phyloP scores from a whole-genome alignment of 2,888 invertebrate genomes.

The Drosophila birchii region DNA sequence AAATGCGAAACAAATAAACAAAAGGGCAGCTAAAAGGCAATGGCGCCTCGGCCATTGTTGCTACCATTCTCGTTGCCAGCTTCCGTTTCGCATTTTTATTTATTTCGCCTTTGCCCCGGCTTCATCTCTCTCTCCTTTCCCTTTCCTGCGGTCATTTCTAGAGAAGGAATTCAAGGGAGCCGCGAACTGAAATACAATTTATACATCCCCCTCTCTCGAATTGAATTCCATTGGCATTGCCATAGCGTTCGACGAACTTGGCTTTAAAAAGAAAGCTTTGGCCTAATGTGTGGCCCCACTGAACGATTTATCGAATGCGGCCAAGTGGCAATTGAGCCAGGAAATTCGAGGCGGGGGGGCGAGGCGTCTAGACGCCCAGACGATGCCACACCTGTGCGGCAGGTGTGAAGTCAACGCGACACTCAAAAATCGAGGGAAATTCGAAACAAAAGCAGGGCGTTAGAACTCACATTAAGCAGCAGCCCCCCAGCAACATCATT shows the following conservation, averaged over 20 bases:
- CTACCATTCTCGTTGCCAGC: constrained; percentile 42
- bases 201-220: constrained; percentile 56
- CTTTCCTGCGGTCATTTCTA: constrained; percentile 11
- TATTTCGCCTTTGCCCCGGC: constrained; percentile 26
- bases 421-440: constrained; percentile 19
- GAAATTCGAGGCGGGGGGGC: background rate
- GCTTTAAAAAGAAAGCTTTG: constrained; percentile 27
- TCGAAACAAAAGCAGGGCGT: constrained; percentile 12
- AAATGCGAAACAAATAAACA: constrained; percentile 70
- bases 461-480: background rate
- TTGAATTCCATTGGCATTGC: constrained; percentile 65
- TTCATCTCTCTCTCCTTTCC: constrained; percentile 3
- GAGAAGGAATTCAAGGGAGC: constrained; percentile 15
- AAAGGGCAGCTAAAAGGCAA: constrained; percentile 59
- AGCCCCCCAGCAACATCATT: constrained; percentile 16
- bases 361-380: constrained; percentile 66
- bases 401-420: constrained; percentile 33
- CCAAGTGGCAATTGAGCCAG: constrained; percentile 38
- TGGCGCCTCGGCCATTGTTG: constrained; percentile 36
- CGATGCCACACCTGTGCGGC: constrained; percentile 53
- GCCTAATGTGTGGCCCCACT: constrained; percentile 3
- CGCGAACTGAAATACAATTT: constrained; percentile 49
- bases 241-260: constrained; percentile 9
- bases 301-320: constrained; percentile 57
- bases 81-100: constrained; percentile 55